These are phyloP conservation scores for Calcarius ornatus DNA, from an alignment of 2,113 vertebrate species.

Conservation along the genomic window DNA sequence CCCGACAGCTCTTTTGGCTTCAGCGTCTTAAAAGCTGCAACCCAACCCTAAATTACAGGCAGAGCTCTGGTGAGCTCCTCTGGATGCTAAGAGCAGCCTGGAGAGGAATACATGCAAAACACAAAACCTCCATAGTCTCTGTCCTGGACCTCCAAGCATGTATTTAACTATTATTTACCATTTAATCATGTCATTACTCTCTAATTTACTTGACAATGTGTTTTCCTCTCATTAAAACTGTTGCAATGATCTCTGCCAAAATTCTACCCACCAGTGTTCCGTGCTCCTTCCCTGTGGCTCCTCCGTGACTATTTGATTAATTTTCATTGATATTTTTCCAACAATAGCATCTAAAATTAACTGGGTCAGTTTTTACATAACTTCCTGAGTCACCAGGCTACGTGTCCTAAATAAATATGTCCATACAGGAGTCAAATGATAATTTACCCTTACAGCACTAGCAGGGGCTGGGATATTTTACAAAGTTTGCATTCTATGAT, in stretches of 20 bases:
- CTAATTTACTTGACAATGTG: conserved; percentile 48
- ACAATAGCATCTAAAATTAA: conserved; percentile 69
- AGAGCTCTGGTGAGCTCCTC: background rate
- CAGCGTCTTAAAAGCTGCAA: background rate
- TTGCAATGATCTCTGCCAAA: background rate
- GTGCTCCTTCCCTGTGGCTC: conserved; percentile 31
- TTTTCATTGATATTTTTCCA: conserved; percentile 70
- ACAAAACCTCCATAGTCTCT: conserved; percentile 34
- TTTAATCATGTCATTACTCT: conserved; percentile 38
- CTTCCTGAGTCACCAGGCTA: conserved; percentile 53
- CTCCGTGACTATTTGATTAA: conserved; percentile 68
- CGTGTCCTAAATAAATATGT: conserved; percentile 51
- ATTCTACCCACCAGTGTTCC: conserved; percentile 32
- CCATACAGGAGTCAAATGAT: conserved; percentile 46
- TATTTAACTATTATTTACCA: conserved; percentile 42
- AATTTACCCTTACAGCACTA: conserved; percentile 45
- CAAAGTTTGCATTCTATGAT: conserved; percentile 7
- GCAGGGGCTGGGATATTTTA: conserved; percentile 4
- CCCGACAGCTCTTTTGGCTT: background rate
- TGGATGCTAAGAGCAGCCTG: background rate
- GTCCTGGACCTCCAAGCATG: conserved; percentile 38
- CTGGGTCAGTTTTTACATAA: conserved; percentile 68
- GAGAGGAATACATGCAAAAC: conserved; percentile 8
- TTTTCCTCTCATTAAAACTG: conserved; percentile 51
- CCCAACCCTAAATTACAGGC: background rate